Base-by-base conservation (phyloP, 2,797 vertebrate genomes). In the Lepilemur ruficaudatus region DNA sequence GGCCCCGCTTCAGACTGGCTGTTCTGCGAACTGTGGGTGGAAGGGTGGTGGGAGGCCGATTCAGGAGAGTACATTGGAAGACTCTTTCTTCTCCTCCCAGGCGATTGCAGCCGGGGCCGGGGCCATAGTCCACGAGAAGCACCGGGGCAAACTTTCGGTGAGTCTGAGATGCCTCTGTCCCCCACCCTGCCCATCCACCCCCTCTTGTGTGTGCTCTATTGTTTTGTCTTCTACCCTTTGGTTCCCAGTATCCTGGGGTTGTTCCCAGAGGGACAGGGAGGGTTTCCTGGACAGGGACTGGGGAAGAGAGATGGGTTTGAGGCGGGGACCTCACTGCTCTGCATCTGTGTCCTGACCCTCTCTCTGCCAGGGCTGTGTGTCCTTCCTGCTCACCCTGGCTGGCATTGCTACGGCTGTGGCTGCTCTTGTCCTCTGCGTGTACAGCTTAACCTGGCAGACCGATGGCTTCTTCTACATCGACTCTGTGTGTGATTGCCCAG, bases 121-220 rank as follows among this genome's bases (percentile, higher is more conserved):
- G 28, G 23, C 50, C 72, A 4, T 95, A 0, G 50, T 93, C 67
- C 88, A 97, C 0, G 97, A 97, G 87, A 97, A 95, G 73, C 5
- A 0, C 17, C 41, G 0, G 11, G 73, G 94, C 46, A 94, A 25
- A 63, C 43, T 72, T 41, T 79, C 86, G 0, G 97, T 98, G 94
- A 97, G 97, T 95, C 38, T 55, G 0, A 15, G 81, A 63, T 30
- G 6, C 15, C 57, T 70, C 28, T 61, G 46, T 20, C 52, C 57
- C n/a, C 38, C 6, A 23, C 20, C 50, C 35, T 35, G 28, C 22
- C 70, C 63, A 10, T 63, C 65, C 48, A 6, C 17, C 8, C 17
- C 11, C 28, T 75, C 30, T 32, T 15, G 18, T 0, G 9, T 18
- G 18, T 63, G 7, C 17, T 61, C 52, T 18, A 0, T 12, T n/a